Percentiles rank a stretch among this genome's conserved stretches.
These are phyloP conservation scores for Conus betulinus DNA, from an alignment of 1,140 invertebrate genomes.

Conservation along the genomic window DNA sequence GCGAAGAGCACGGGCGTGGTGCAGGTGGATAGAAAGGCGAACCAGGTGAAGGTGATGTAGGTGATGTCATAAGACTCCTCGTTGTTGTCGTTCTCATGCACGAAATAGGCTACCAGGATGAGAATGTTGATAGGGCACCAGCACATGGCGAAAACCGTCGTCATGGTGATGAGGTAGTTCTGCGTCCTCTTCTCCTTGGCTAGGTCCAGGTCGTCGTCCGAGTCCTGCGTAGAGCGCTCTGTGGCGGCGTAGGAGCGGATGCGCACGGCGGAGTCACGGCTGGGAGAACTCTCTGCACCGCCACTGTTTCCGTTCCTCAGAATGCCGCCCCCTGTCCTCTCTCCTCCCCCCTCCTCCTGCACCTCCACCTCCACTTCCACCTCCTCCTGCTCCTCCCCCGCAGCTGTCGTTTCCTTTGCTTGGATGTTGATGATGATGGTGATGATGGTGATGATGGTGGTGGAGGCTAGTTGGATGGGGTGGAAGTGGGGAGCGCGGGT, in stretches of 20 bases:
- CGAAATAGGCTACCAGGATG: slow-evolving; percentile 81
- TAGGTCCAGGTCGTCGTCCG: slow-evolving; percentile 81
- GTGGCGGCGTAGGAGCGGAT: slow-evolving; percentile 29
- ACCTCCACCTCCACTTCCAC: slow-evolving; percentile 14
- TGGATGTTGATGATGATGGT: slow-evolving; percentile 48
- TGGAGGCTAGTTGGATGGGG: slow-evolving; percentile 38
- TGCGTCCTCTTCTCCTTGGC: slow-evolving; percentile 82
- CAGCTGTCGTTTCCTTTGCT: background rate
- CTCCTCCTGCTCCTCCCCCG: background rate
- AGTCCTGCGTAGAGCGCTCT: slow-evolving; percentile 65
- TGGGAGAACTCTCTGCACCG: slow-evolving; percentile 7
- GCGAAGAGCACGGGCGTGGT: slow-evolving; percentile 81
- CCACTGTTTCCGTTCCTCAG: background rate
- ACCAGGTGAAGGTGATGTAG: slow-evolving; percentile 83
- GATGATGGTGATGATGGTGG: slow-evolving; percentile 62
- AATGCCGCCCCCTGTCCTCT: slow-evolving; percentile 1
- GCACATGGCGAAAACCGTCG: slow-evolving; percentile 81
- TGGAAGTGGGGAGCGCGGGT: slow-evolving; percentile 39
- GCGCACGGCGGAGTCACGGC: slow-evolving; percentile 34
- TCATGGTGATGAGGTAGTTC: slow-evolving; percentile 82
- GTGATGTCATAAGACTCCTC: slow-evolving; percentile 82
- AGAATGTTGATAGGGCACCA: slow-evolving; percentile 83
- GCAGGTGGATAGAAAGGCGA: slow-evolving; percentile 83
- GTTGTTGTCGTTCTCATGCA: slow-evolving; percentile 84
- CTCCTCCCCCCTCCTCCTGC: background rate